Percentiles rank a stretch among this genome's conserved stretches.
These are phyloP conservation scores for Protonemura montana DNA, from an alignment of 2,888 invertebrate species.

Conservation along the genomic window DNA sequence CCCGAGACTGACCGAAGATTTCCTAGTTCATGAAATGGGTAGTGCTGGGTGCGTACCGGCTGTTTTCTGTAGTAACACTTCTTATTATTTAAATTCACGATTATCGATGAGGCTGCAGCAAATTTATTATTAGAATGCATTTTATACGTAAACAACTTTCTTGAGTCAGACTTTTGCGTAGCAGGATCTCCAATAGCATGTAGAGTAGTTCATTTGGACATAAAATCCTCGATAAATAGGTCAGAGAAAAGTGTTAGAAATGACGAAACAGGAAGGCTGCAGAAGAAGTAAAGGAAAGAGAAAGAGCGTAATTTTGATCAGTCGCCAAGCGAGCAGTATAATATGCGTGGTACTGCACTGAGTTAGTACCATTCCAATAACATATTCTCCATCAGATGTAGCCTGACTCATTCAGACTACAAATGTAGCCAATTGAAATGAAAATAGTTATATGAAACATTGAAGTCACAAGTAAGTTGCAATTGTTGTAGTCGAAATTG, in stretches of 20 bases:
- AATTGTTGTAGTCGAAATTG: too few species aligned
- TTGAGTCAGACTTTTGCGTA: slow-evolving; percentile 37
- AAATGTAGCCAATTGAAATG: background rate
- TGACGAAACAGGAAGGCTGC: slow-evolving; percentile 42
- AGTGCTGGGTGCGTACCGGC: background rate
- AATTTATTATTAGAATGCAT: slow-evolving; percentile 28
- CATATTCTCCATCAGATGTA: background rate
- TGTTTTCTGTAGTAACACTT: background rate
- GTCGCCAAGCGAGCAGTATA: slow-evolving; percentile 37
- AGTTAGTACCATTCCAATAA: slow-evolving; percentile 24
- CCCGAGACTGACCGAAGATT: too few species aligned
- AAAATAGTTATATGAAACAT: too few species aligned
- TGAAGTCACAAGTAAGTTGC: too few species aligned
- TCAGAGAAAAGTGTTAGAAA: slow-evolving; percentile 39
- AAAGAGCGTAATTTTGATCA: slow-evolving; percentile 36
- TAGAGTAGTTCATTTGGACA: slow-evolving; percentile 34
- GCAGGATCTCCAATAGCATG: slow-evolving; percentile 2
- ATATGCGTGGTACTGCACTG: slow-evolving; percentile 34
- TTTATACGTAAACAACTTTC: slow-evolving; percentile 34
- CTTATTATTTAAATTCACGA: background rate
- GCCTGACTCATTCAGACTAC: background rate
- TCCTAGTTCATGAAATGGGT: too few species aligned
- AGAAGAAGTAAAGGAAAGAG: slow-evolving; percentile 31
- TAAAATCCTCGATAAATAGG: slow-evolving; percentile 34
- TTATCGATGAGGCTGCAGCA: slow-evolving; percentile 1